phyloP scores from a whole-genome alignment of 2,113 vertebrate species.

The Holacanthus passer region DNA sequence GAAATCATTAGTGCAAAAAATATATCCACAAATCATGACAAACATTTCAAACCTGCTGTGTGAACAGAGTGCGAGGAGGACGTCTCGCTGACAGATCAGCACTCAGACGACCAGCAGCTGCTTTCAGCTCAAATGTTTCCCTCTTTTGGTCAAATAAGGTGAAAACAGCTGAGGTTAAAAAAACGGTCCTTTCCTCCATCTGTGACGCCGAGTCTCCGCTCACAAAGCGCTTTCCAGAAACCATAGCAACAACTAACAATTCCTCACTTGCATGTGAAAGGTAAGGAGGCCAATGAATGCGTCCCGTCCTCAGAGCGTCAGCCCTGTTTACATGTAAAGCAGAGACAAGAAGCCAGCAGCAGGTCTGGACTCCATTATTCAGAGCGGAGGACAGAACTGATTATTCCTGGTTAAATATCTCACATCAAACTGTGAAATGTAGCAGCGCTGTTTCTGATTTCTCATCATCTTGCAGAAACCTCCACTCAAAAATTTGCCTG shows the following conservation, averaged over 20 bases:
- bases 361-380: neutral
- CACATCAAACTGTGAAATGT: neutral
- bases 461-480: neutral
- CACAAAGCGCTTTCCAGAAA: constrained; percentile 51
- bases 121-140: neutral
- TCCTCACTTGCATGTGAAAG: constrained; percentile 73
- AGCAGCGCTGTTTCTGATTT: neutral
- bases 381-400: neutral
- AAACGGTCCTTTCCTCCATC: constrained; percentile 1
- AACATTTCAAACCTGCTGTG: no score
- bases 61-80: no score
- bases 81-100: no score
- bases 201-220: constrained; percentile 1
- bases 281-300: constrained; percentile 58
- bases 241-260: constrained; percentile 67
- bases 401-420: neutral
- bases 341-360: constrained; percentile 3
- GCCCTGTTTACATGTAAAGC: constrained; percentile 53
- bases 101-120: neutral
- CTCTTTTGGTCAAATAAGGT: neutral
- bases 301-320: neutral
- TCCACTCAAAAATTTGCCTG: neutral
- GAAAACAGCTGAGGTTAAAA: neutral
- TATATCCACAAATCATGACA: no score
- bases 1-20: no score